Conservation (phyloP, 2,113 vertebrate genomes). For the Rhinopomastus cyanomelas region DNA sequence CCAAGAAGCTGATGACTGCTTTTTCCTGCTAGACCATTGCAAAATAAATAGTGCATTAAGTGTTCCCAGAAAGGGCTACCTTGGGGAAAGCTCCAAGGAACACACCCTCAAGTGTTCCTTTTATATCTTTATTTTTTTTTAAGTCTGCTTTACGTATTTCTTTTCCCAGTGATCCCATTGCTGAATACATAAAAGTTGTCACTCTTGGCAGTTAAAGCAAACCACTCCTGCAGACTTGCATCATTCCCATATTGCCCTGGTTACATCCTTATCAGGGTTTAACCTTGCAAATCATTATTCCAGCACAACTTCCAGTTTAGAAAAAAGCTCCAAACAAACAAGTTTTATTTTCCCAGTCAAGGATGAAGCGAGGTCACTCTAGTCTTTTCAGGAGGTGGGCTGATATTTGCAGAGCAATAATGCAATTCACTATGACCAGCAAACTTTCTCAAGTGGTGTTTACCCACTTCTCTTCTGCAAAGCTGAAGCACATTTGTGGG, state of each 20-base stretch:
- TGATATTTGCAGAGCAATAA: background rate
- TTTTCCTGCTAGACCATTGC: background rate
- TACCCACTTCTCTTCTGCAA: background rate
- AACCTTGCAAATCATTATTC: background rate
- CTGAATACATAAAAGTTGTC: background rate
- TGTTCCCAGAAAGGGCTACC: background rate
- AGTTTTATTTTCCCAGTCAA: background rate
- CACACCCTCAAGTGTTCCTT: background rate
- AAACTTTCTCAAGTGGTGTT: background rate
- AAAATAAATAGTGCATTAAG: background rate
- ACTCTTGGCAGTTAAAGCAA: background rate
- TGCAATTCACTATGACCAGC: background rate
- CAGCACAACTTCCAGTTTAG: background rate
- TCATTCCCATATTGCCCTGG: background rate
- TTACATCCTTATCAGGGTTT: background rate
- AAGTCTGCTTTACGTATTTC: background rate
- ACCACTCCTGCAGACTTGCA: background rate
- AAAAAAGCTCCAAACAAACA: background rate
- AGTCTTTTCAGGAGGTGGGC: background rate
- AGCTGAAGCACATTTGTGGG: background rate
- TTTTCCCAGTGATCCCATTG: background rate
- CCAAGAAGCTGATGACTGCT: background rate
- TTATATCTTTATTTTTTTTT: background rate
- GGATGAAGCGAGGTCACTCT: background rate
- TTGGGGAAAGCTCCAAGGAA: background rate